Evolutionary conservation across 2,888 invertebrate genomes (phyloP), one percentile per base, ranked within the genome.

Genomic region (Prionchulus punctatus): DNA sequence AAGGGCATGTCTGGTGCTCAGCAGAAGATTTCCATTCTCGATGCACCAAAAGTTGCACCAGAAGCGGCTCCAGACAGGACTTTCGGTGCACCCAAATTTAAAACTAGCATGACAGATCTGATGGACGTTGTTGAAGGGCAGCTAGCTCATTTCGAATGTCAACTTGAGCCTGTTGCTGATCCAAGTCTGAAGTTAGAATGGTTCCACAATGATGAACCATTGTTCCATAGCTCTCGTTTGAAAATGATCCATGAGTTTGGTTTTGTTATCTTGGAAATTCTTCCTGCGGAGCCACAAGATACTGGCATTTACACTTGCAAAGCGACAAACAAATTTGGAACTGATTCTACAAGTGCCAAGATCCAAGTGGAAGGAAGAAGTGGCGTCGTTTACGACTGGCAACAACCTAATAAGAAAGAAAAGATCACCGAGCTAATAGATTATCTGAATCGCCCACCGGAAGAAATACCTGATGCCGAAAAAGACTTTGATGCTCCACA

Each of bases 241-340:
- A 70, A 92, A 84, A 71, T 87, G 87, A 75, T 84, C 85, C 51
- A 86, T 69, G 96, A 98, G 72, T 96, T 98, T 73, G 96, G 96
- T 57, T 90, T 86, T 68, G 87, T 96, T 4, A 83, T 90, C 18
- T 77, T 99, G 64, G 90, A 92, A 69, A 79, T 91, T 60, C 81
- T 78, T 55, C 85, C 86, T 63, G 81, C 85, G 0, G 89, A 90
- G 68, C 84, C 85, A 61, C 87, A 90, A 76, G 90, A 92, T 74
- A 88, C 87, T 56, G 92, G 91, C 52, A 80, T 90, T 60, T 87
- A 76, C 74, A 62, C 58, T 57, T 91, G 91, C 77, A 86, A 87
- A 71, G 94, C 94, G 55, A 86, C 84, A 52, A 94, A 94, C 73
- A 80, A 85, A 64, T 81, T 86, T 64, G 94, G 92, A 60, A 87